Base-by-base conservation (phyloP, 2,888 invertebrate species). In the Liodrosophila aerea region DNA sequence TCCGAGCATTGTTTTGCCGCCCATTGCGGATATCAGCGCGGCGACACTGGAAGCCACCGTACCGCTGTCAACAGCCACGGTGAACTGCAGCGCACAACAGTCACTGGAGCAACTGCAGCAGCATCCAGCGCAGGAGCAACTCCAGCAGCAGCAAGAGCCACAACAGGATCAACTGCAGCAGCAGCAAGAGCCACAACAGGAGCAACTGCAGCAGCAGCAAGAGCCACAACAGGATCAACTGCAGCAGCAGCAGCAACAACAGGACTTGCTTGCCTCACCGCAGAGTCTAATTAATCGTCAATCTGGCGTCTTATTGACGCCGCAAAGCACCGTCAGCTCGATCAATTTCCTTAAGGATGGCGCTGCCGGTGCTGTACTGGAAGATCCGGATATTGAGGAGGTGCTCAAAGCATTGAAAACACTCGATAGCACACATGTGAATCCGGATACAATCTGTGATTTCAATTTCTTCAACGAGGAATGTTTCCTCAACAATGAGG, bases 321-420 rank as follows among this genome's bases (percentile, higher is more conserved):
- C 87, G 4, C 86, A 87, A 41, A 88, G 86, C 51, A 85, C 72
- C 12, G 63, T 76, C 16, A 67, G 69, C 37, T 74, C 87, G 12
- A 71, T 70, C 0, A 78, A 82, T 13, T 84, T 77, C 22, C 66
- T 77, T 11, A 74, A 92, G 90, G 86, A 91, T 91, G 77, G 72
- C 13, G 63, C 67, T 12, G 70, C 64, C n/a, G 74, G 76, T 18
- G 92, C 91, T 71, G 94, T 94, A 76, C 92, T 94, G 88, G 94
- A 94, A 90, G 94, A 94, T 76, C 93, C 93, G 85, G 92, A 94
- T 74, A 91, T 94, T 49, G 93, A 92, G 73, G 94, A 94, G 83
- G 95, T 96, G 49, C 91, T 95, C 73, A 94, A 94, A 88, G 95
- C 94, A 2, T 93, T 96, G 41, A 95, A 95, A 89, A 94, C 93